Evolutionary conservation across 2,797 vertebrate genomes (phyloP).

Genomic region (Cirrhinus mrigala): DNA sequence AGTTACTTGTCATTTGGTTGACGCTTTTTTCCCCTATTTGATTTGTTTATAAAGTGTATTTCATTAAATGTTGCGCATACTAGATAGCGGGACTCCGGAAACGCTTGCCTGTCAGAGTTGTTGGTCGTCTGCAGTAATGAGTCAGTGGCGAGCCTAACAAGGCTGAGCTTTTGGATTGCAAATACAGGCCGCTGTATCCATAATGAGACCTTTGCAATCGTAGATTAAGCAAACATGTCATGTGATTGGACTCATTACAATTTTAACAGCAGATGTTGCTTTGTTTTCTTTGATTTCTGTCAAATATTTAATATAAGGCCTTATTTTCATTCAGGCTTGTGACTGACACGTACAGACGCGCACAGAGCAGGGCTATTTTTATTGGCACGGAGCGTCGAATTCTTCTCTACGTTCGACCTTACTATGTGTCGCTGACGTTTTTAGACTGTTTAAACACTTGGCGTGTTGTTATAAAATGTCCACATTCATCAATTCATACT

Average conservation of each 20-base stretch:
- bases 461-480: conserved; percentile 68
- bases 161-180: conserved; percentile 80
- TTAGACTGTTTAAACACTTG: conserved; percentile 64
- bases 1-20: conserved; percentile 46
- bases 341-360: conserved; percentile 51
- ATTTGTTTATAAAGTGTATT: conserved; percentile 52
- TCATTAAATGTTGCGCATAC: conserved; percentile 49
- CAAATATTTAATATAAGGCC: conserved; percentile 65
- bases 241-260: conserved; percentile 87
- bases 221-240: conserved; percentile 85
- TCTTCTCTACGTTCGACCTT: conserved; percentile 44
- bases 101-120: conserved; percentile 44
- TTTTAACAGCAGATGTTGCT: conserved; percentile 80
- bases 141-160: conserved; percentile 79
- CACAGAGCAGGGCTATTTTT: conserved; percentile 48
- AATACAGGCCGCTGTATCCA: conserved; percentile 80
- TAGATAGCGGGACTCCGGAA: conserved; percentile 23
- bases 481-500: conserved; percentile 66
- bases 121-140: conserved; percentile 71
- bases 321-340: conserved; percentile 82
- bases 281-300: conserved; percentile 60
- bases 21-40: conserved; percentile 27
- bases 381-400: conserved; percentile 46
- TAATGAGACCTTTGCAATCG: conserved; percentile 84
- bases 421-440: conserved; percentile 43